Percentiles rank a stretch among this genome's conserved stretches.
phyloP scores from a whole-genome alignment of 1,140 invertebrate genomes.

The Atta cephalotes region DNA sequence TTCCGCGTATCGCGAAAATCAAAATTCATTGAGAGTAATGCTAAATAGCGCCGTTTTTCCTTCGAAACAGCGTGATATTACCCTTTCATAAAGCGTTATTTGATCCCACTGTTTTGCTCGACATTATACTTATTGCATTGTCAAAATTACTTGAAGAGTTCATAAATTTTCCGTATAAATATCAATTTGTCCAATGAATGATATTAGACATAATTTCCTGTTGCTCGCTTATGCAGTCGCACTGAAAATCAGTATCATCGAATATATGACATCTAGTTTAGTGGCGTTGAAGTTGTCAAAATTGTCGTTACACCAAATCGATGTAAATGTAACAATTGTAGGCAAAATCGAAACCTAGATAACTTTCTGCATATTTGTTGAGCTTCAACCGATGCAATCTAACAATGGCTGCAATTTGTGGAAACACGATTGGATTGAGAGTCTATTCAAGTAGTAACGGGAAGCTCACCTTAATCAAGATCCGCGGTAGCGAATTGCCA shows the following conservation, averaged over 20 bases:
- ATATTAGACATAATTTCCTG: background rate
- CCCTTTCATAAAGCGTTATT: background rate
- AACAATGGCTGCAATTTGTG: slow-evolving; percentile 66
- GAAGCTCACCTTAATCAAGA: slow-evolving; percentile 71
- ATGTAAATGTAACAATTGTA: slow-evolving; percentile 35
- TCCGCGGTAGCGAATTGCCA: slow-evolving; percentile 65
- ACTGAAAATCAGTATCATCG: background rate
- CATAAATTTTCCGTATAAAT: background rate
- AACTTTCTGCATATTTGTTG: slow-evolving; percentile 53
- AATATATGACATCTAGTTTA: background rate
- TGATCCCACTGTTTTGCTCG: background rate
- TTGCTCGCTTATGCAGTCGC: background rate
- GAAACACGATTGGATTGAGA: slow-evolving; percentile 42
- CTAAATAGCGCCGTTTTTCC: slow-evolving; percentile 5
- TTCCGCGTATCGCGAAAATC: slow-evolving; percentile 1
- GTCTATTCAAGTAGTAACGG: slow-evolving; percentile 59
- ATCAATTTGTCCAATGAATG: background rate
- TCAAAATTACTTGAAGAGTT: background rate
- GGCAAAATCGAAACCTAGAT: slow-evolving; percentile 45
- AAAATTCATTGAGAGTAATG: slow-evolving; percentile 38
- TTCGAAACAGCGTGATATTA: background rate
- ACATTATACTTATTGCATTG: background rate
- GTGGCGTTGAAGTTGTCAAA: slow-evolving; percentile 4
- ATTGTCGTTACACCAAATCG: slow-evolving; percentile 21
- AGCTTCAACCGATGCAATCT: slow-evolving; percentile 32